Evolutionary conservation across 2,888 invertebrate species (phyloP).

Genomic region (Caenorhabditis imperialis): DNA sequence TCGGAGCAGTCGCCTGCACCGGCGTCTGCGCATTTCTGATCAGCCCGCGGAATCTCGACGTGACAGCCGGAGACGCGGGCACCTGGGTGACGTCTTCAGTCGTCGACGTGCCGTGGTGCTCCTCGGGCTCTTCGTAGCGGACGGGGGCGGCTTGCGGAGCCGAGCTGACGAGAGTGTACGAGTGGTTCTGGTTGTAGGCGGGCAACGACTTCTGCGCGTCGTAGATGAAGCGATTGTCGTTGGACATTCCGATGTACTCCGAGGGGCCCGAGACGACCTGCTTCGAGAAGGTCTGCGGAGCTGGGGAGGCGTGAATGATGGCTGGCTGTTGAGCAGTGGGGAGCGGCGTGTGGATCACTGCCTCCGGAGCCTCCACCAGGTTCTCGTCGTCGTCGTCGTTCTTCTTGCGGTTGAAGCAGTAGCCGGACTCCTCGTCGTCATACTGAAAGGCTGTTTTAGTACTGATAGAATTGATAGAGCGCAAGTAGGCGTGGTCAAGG

Average conservation of each 20-base stretch:
- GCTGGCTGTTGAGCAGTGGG: slow-evolving; percentile 2
- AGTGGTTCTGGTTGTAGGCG: slow-evolving; percentile 18
- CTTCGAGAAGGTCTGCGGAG: slow-evolving; percentile 32
- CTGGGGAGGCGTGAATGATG: slow-evolving; percentile 10
- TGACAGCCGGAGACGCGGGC: slow-evolving; percentile 41
- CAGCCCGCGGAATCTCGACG: slow-evolving; percentile 42
- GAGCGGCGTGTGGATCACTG: slow-evolving; percentile 1
- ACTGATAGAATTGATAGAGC: too few relatives aligned
- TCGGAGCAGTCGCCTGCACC: slow-evolving; percentile 25
- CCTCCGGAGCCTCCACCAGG: slow-evolving; percentile 6
- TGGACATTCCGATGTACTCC: slow-evolving; percentile 52
- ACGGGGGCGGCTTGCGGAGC: slow-evolving; percentile 6
- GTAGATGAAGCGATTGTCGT: slow-evolving; percentile 50
- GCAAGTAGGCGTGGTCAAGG: too few relatives aligned
- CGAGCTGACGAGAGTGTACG: slow-evolving; percentile 20
- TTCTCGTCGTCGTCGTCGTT: background rate
- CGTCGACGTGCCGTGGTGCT: slow-evolving; percentile 18
- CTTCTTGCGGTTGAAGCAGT: slow-evolving; percentile 40
- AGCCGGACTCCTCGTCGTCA: slow-evolving; percentile 46
- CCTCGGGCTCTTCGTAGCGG: slow-evolving; percentile 11
- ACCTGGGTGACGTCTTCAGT: slow-evolving; percentile 50
- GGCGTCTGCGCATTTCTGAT: slow-evolving; percentile 40
- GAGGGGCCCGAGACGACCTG: slow-evolving; percentile 26
- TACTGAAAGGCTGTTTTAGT: slow-evolving; percentile 21
- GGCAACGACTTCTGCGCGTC: slow-evolving; percentile 28